phyloP scores from a whole-genome alignment of 2,888 invertebrate species.

The Tetragonula carbonaria region DNA sequence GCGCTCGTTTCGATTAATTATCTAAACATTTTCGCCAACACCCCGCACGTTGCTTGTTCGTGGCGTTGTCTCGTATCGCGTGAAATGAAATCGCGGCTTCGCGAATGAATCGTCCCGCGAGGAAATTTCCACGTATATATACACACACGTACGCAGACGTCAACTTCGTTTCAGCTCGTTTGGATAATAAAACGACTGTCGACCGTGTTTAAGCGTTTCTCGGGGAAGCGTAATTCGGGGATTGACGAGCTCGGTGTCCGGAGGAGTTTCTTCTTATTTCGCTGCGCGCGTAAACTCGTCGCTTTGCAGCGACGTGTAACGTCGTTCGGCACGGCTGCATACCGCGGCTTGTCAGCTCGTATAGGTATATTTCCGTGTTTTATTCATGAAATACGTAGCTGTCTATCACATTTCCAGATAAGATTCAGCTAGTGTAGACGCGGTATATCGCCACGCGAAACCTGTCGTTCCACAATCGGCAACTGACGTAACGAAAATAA shows the following conservation, averaged over 20 bases:
- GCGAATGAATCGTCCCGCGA: background rate
- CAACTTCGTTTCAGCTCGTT: background rate
- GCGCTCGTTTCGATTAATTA: background rate
- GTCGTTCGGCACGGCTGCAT: slow-evolving; percentile 7
- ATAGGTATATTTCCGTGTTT: slow-evolving; percentile 69
- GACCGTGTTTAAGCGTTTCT: slow-evolving; percentile 9
- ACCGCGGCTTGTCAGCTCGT: slow-evolving; percentile 59
- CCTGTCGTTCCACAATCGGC: slow-evolving; percentile 47
- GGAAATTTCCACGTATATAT: too few species aligned
- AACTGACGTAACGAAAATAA: slow-evolving; percentile 47
- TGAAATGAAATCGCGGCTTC: background rate
- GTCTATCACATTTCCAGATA: slow-evolving; percentile 69
- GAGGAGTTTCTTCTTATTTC: slow-evolving; percentile 32
- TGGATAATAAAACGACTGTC: background rate
- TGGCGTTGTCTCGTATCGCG: background rate
- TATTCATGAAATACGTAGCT: slow-evolving; percentile 74
- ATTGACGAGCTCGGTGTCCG: background rate
- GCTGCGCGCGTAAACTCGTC: slow-evolving; percentile 21
- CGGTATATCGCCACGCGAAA: slow-evolving; percentile 45
- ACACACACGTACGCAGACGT: too few species aligned
- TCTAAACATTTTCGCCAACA: background rate
- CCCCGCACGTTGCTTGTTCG: too few species aligned
- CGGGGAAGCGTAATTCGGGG: background rate
- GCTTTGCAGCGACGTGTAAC: slow-evolving; percentile 9
- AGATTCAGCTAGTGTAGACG: slow-evolving; percentile 59